These are phyloP conservation scores for Caenorhabditis virilis DNA, from an alignment of 2,888 invertebrate species.

Conservation along the genomic window DNA sequence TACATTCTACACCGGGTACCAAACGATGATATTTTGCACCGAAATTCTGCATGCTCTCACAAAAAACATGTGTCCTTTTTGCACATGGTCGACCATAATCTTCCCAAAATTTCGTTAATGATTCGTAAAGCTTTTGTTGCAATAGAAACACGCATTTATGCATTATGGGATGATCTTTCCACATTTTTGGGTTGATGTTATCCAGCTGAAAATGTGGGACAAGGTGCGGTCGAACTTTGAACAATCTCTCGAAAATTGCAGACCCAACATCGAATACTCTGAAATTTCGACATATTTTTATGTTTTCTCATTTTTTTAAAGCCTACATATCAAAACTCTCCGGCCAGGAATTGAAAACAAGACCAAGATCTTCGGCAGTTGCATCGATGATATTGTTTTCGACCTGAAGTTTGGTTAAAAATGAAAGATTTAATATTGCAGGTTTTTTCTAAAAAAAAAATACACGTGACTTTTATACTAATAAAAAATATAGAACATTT, in stretches of 20 bases:
- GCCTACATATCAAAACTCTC: conserved; percentile 25
- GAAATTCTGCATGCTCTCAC: conserved; percentile 11
- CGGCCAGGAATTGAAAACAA: conserved; percentile 27
- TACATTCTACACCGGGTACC: conserved; percentile 11
- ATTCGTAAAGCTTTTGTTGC: conserved; percentile 20
- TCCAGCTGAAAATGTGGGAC: conserved; percentile 12
- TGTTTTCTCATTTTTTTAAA: not conserved
- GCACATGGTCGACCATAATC: not conserved
- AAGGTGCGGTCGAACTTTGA: conserved; percentile 8
- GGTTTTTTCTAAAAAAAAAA: no score
- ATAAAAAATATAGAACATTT: no score
- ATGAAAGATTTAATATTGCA: not conserved
- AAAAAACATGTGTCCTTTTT: conserved; percentile 9
- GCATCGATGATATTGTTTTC: conserved; percentile 11
- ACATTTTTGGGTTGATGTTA: conserved; percentile 6
- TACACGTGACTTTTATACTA: no score
- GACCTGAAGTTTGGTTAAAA: conserved; percentile 5
- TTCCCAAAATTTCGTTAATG: conserved; percentile 7
- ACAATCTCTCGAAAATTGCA: conserved; percentile 17
- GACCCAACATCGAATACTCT: conserved; percentile 26
- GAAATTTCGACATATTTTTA: not conserved
- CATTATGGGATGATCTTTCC: conserved; percentile 17
- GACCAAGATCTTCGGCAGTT: conserved; percentile 6
- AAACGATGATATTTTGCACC: conserved; percentile 15
- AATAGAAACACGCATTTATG: conserved; percentile 18